A percentile compares a stretch with the other conserved stretches of the same genome.
phyloP scores from a whole-genome alignment of 2,113 vertebrate genomes.

The Melanerpes formicivorus region DNA sequence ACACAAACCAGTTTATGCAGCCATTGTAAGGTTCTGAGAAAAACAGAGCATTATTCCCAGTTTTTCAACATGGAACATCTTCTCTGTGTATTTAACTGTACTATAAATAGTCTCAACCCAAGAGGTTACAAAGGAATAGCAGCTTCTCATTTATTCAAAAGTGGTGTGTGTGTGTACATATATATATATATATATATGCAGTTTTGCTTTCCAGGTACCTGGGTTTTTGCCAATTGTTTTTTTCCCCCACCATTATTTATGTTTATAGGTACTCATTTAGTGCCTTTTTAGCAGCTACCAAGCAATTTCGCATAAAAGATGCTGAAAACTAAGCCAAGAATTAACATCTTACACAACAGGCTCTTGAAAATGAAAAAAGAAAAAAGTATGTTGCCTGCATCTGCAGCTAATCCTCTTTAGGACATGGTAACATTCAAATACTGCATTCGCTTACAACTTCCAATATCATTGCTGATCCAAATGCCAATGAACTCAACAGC shows the following conservation, averaged over 20 bases:
- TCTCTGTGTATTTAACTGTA: neutral
- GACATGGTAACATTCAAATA: constrained; percentile 79
- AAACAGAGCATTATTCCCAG: neutral
- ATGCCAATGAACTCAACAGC: constrained; percentile 79
- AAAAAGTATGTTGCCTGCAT: constrained; percentile 78
- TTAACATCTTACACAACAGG: constrained; percentile 70
- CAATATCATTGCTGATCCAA: constrained; percentile 76
- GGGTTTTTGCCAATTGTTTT: neutral
- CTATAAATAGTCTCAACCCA: neutral
- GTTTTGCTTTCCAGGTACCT: neutral
- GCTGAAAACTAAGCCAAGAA: constrained; percentile 60
- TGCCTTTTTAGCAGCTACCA: neutral
- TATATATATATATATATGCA: neutral
- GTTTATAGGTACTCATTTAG: neutral
- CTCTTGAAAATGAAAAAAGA: constrained; percentile 65
- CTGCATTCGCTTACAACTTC: constrained; percentile 81
- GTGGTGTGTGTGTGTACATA: too few relatives aligned
- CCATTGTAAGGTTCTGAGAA: neutral
- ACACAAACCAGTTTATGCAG: neutral
- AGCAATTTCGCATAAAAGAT: constrained; percentile 25
- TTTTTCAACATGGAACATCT: neutral
- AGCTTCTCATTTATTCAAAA: neutral
- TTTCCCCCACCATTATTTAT: neutral
- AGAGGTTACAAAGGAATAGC: neutral
- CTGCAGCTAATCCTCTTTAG: constrained; percentile 88